These are phyloP conservation scores for Drosophila cognata DNA, from an alignment of 2,888 invertebrate genomes.

Conservation along the genomic window DNA sequence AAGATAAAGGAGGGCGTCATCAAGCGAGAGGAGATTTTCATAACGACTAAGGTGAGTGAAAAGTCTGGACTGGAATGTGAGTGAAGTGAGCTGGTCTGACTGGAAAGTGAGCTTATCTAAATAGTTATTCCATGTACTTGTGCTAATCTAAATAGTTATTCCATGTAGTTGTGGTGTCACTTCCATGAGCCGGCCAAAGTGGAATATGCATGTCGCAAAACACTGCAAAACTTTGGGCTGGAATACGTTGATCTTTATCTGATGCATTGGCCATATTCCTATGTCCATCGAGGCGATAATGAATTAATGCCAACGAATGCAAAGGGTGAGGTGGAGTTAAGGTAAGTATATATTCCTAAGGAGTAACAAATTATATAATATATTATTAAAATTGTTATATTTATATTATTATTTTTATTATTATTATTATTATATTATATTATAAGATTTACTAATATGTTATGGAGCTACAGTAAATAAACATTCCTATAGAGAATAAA, in stretches of 20 bases:
- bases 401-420: neutral
- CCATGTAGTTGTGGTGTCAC: slow-evolving; percentile 92
- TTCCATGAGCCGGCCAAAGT: slow-evolving; percentile 93
- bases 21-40: slow-evolving; percentile 84
- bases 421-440: neutral
- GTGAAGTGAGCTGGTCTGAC: neutral
- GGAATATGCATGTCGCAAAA: slow-evolving; percentile 88
- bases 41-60: slow-evolving; percentile 80
- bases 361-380: neutral
- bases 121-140: slow-evolving; percentile 85
- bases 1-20: slow-evolving; percentile 85
- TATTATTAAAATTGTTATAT: too few relatives aligned
- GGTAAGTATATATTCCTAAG: slow-evolving; percentile 47
- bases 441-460: too few relatives aligned
- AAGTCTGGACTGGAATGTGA: neutral
- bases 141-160: slow-evolving; percentile 84
- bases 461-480: neutral
- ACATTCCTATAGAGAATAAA: neutral
- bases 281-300: slow-evolving; percentile 85
- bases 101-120: neutral
- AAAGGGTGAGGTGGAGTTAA: slow-evolving; percentile 86
- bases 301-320: slow-evolving; percentile 88
- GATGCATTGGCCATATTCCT: slow-evolving; percentile 85
- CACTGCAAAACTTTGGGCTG: slow-evolving; percentile 90
- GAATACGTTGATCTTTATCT: slow-evolving; percentile 85